These are phyloP conservation scores for Matsumurasca onukii DNA, from an alignment of 1,140 invertebrate genomes.

Conservation along the genomic window DNA sequence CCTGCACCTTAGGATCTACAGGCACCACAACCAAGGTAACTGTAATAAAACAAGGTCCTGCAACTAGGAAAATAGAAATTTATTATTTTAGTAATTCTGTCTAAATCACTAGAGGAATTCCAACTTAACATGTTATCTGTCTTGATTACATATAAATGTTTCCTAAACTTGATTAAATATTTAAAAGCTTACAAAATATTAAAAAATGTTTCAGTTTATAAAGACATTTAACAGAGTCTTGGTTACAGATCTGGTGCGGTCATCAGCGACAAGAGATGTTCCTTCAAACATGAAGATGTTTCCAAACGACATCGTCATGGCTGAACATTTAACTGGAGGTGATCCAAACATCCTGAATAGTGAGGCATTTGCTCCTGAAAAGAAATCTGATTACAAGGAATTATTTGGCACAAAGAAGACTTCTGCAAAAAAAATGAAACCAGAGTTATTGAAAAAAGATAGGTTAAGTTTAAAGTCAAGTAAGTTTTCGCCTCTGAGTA, in stretches of 20 bases:
- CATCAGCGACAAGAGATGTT: constrained; percentile 54
- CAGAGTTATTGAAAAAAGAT: constrained; percentile 3
- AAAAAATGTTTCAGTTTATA: too few species aligned
- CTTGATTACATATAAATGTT: too few species aligned
- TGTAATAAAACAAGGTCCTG: too few species aligned
- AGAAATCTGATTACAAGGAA: constrained; percentile 53
- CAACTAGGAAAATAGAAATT: too few species aligned
- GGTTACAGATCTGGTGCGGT: constrained; percentile 56
- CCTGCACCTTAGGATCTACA: too few species aligned
- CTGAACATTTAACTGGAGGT: constrained; percentile 65
- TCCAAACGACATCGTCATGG: constrained; percentile 66
- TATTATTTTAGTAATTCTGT: too few species aligned
- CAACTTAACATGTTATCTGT: too few species aligned
- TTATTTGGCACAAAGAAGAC: constrained; percentile 53
- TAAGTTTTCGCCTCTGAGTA: neutral
- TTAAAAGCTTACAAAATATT: too few species aligned
- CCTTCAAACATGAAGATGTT: constrained; percentile 68
- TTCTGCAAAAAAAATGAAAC: constrained; percentile 30
- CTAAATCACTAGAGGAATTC: too few species aligned
- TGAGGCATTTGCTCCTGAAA: constrained; percentile 60
- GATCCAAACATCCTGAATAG: constrained; percentile 56
- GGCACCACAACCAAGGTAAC: too few species aligned
- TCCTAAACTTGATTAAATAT: too few species aligned
- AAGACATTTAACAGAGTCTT: constrained; percentile 25
- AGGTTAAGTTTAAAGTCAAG: neutral